Base-by-base conservation (phyloP, 2,797 vertebrate species). In the Limnodromus scolopaceus region DNA sequence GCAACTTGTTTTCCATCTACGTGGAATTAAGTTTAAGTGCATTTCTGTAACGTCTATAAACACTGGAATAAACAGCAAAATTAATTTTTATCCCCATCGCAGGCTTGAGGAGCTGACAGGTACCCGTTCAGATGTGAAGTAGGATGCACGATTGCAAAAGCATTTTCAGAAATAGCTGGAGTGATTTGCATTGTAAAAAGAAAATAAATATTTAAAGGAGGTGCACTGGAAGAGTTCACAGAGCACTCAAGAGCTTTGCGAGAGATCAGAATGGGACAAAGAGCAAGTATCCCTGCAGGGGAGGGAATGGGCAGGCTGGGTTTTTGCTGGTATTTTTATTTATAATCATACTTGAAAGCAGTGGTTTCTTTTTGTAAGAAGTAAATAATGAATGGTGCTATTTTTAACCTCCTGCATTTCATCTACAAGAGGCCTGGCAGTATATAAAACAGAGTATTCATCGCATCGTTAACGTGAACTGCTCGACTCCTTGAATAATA, bases 381-480 rank as follows among this genome's bases (percentile, higher is more conserved):
- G 78, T 92, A 94, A 95, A 93, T 97, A 95, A 91, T 85, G 84
- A 85, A 93, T 89, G 93, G 86, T 38, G 76, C 68, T 96, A 94
- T 93, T 96, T 92, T 96, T 96, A 96, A 74, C 83, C 93, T 81
- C 93, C 87, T 72, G 66, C 77, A 60, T 93, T 92, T 94, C 60
- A 86, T 60, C 92, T 65, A 4, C 39, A 14, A 87, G 81, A 85
- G 58, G 23, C 23, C 81, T 80, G 84, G 71, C 38, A 65, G 75
- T 49, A 24, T 63, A 18, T 76, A 49, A 84, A 91, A 41, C 32
- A 24, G 41, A 70, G 34, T 16, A 5, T 64, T 89, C 55, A 46
- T 48, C 19, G 6, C 49, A 30, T 83, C 15, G 2, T 71, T 87
- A 34, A 27, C 6, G 19, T 32, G 53, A 84, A 24, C 49, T 51